phyloP scores from a whole-genome alignment of 2,113 vertebrate species.

The Pantherophis guttatus region DNA sequence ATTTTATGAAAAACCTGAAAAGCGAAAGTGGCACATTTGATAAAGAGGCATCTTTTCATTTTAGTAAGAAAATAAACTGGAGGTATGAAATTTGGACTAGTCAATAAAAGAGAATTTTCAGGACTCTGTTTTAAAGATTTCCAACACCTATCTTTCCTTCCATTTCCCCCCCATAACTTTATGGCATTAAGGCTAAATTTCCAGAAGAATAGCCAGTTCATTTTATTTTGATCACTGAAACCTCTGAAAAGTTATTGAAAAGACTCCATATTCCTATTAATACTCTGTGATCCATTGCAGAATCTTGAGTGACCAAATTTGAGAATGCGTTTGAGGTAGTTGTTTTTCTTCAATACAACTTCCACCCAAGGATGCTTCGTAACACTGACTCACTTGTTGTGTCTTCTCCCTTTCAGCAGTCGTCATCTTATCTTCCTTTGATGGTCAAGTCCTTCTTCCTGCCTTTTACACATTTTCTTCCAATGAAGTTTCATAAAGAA shows the following conservation, averaged over 20 bases:
- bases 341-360: background rate
- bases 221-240: background rate
- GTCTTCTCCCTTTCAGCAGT: background rate
- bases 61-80: background rate
- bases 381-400: background rate
- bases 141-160: background rate
- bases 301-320: background rate
- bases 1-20: conserved; percentile 70
- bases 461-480: background rate
- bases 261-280: background rate
- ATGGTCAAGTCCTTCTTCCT: background rate
- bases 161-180: too few relatives aligned
- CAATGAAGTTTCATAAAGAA: background rate
- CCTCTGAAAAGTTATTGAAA: background rate
- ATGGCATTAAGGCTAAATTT: background rate
- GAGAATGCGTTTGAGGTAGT: conserved; percentile 5
- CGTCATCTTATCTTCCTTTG: background rate
- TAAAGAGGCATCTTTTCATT: conserved; percentile 59
- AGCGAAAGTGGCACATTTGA: conserved; percentile 65
- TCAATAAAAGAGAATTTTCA: background rate
- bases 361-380: background rate
- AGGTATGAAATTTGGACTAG: background rate
- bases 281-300: conserved; percentile 2
- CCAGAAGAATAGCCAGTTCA: background rate
- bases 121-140: background rate